Conservation (phyloP, 2,888 invertebrate genomes). For the Bimastos eiseni region DNA sequence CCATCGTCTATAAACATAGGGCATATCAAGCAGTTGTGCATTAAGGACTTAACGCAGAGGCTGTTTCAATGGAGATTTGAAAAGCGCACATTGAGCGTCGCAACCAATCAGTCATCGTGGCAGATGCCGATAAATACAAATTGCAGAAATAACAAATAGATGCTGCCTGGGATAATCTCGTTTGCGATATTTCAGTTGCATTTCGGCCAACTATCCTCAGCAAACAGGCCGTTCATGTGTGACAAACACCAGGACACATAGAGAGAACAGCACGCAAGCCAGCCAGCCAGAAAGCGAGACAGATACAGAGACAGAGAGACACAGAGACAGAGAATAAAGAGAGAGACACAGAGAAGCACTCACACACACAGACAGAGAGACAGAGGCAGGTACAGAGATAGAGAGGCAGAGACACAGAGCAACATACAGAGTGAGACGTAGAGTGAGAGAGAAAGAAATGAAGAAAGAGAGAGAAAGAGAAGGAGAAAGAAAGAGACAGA, state of each 20-base stretch:
- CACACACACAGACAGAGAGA: too few relatives aligned
- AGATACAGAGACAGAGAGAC: not conserved
- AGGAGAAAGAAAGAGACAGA: too few relatives aligned
- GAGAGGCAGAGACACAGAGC: too few relatives aligned
- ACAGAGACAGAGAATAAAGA: not conserved
- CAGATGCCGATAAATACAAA: not conserved
- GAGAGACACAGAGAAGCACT: too few relatives aligned
- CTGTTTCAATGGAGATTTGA: not conserved
- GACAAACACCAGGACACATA: not conserved
- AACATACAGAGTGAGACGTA: not conserved
- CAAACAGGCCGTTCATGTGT: not conserved
- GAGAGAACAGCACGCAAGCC: not conserved
- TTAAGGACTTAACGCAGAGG: not conserved
- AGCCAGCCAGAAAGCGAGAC: not conserved
- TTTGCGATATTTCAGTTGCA: not conserved
- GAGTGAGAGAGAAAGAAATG: not conserved
- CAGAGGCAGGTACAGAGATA: not conserved
- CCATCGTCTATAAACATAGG: not conserved
- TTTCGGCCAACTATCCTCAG: not conserved
- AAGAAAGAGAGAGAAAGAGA: not conserved
- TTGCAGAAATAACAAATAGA: slow-evolving; percentile 13
- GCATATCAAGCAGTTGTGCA: slow-evolving; percentile 13
- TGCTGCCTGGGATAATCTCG: not conserved
- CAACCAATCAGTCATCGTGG: not conserved
- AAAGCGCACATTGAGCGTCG: not conserved